Evolutionary conservation across 2,113 vertebrate genomes (phyloP), one percentile per base, ranked within the genome.

Genomic region (Ammodramus savannarum): DNA sequence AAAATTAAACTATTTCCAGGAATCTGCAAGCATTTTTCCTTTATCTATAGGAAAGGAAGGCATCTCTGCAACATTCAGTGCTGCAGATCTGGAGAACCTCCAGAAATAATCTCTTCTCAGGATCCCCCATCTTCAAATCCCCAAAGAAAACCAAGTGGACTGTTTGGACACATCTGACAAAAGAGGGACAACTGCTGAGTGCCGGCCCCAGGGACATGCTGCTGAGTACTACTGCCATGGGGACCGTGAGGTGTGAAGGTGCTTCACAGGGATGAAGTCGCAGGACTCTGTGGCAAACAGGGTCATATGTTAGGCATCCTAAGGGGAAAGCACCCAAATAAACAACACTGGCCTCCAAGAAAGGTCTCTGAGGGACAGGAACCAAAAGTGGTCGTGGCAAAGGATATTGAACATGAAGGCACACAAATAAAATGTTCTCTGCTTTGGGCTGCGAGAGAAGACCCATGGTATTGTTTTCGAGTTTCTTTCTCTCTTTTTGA

Each of bases 381-480:
- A 90, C 52, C 48, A 75, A 36, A 91, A 94, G 12, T 23, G 23
- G 66, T 69, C 3, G 1, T 39, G 48, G 36, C 74, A 57, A 83
- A 93, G 51, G 63, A 62, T 67, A 52, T 1, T 63, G 59, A 85
- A 85, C 34, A 44, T 62, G 63, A 90, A 73, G 46, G 22, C 4
- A 0, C 1, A 1, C 5, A 54, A 91, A 77, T 62, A 66, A 87
- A 91, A 85, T 52, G 32, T 85, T 93, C 58, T 91, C 46, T 81
- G 68, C 89, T 85, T 34, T 73, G 75, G 68, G n/a, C 72, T 72
- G 65, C 66, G 83, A 91, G 39, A 87, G 87, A 94, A 95, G 85
- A 86, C 82, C 46, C 46, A 77, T 7, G 6, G 75, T 63, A 96
- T 95, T 95, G 91, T 96, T 90, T 90, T 55, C 59, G 59, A 81